Evolutionary conservation across 64 coral and sea anemone genomes (phyloP).

Genomic region (Dendronephthya gigantea): DNA sequence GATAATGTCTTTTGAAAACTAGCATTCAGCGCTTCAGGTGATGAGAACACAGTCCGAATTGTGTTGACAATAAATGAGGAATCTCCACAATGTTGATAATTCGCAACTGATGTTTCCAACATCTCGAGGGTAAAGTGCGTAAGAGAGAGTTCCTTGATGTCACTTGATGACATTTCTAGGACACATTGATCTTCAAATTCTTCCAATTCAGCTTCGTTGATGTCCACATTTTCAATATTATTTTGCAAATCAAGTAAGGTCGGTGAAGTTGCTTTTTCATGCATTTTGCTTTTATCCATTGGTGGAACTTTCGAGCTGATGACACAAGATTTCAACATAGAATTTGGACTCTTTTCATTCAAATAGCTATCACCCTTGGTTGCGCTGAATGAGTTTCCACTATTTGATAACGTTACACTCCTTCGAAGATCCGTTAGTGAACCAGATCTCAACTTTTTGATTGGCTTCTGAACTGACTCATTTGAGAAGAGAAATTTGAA

Average conservation of each 20-base stretch:
- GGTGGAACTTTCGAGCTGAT: neutral
- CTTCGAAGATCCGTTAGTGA: neutral
- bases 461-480: neutral
- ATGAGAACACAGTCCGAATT: conserved; percentile 89
- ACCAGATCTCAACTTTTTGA: neutral
- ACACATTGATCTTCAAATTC: conserved; percentile 95
- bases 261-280: neutral
- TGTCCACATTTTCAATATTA: neutral
- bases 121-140: conserved; percentile 82
- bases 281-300: neutral
- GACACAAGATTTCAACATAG: neutral
- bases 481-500: conserved; percentile 9
- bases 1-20: conserved; percentile 50
- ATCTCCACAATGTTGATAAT: conserved; percentile 73
- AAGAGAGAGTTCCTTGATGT: conserved; percentile 73
- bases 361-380: neutral
- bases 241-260: neutral
- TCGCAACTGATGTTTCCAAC: conserved; percentile 62
- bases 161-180: conserved; percentile 81
- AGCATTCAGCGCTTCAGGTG: conserved; percentile 81
- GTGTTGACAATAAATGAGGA: conserved; percentile 82
- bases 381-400: neutral
- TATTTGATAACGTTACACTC: neutral
- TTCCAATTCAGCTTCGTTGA: conserved; percentile 58
- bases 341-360: neutral